Evolutionary conservation across 2,888 invertebrate genomes (phyloP).

Genomic region (Lymantria dispar): DNA sequence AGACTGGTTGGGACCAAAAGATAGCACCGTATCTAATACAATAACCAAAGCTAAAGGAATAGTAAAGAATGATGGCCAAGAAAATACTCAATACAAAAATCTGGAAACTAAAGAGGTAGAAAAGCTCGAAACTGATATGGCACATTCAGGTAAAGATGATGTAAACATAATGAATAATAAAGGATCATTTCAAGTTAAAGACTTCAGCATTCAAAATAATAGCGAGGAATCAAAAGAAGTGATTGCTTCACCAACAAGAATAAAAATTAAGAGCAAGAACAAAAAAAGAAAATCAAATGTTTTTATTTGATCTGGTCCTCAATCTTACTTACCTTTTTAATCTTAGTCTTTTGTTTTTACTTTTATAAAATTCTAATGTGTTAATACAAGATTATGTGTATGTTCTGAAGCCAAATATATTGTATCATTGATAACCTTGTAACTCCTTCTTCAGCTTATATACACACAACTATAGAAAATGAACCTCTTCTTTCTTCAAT

Average conservation of each 20-base stretch:
- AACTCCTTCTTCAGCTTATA: too few relatives aligned
- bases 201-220: neutral
- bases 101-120: neutral
- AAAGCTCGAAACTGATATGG: neutral
- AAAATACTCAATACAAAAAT: neutral
- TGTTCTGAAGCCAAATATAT: too few relatives aligned
- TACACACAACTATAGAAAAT: too few relatives aligned
- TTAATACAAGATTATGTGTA: too few relatives aligned
- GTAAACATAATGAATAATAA: neutral
- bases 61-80: neutral
- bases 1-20: constrained; percentile 54
- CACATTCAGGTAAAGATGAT: neutral
- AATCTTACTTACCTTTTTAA: neutral
- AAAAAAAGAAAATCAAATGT: neutral
- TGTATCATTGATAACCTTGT: too few relatives aligned
- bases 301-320: neutral
- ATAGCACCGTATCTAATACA: constrained; percentile 19
- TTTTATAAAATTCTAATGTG: neutral
- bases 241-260: constrained; percentile 4
- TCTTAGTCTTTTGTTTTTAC: neutral
- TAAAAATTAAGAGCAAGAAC: neutral
- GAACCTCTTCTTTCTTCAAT: too few relatives aligned
- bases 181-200: neutral
- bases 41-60: neutral
- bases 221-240: constrained; percentile 3